Conservation (phyloP, 2,888 invertebrate species). For the Nymphalis urticae region DNA sequence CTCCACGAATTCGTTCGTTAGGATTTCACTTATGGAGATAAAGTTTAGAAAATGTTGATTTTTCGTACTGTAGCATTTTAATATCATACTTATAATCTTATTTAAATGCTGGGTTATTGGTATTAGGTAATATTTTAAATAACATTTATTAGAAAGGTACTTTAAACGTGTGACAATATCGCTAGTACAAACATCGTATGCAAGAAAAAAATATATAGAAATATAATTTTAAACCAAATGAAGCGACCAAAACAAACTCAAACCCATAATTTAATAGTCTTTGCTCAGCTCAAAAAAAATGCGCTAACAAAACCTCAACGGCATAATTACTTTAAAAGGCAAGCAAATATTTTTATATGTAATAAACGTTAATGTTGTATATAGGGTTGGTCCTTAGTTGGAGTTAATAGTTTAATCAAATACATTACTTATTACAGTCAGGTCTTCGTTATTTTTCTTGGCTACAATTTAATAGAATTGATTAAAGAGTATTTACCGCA, state of each 20-base stretch:
- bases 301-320: conserved; percentile 19
- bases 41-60: too few relatives aligned
- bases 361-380: conserved; percentile 52
- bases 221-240: too few relatives aligned
- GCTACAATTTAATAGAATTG: background rate
- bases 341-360: conserved; percentile 73
- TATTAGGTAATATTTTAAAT: too few relatives aligned
- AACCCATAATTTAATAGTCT: conserved; percentile 11
- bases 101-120: too few relatives aligned
- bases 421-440: conserved; percentile 50
- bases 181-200: too few relatives aligned
- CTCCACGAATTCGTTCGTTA: too few relatives aligned
- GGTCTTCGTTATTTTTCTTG: conserved; percentile 31
- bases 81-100: too few relatives aligned
- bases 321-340: conserved; percentile 74
- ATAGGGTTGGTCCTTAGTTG: conserved; percentile 29
- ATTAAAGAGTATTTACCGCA: conserved; percentile 1
- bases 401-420: conserved; percentile 62
- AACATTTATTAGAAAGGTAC: too few relatives aligned
- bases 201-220: too few relatives aligned
- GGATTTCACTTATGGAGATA: too few relatives aligned
- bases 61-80: too few relatives aligned
- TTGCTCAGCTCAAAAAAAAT: conserved; percentile 8
- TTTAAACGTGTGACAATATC: too few relatives aligned
- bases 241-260: background rate